phyloP scores from a whole-genome alignment of 2,113 vertebrate species.

The Odocoileus hemionus region DNA sequence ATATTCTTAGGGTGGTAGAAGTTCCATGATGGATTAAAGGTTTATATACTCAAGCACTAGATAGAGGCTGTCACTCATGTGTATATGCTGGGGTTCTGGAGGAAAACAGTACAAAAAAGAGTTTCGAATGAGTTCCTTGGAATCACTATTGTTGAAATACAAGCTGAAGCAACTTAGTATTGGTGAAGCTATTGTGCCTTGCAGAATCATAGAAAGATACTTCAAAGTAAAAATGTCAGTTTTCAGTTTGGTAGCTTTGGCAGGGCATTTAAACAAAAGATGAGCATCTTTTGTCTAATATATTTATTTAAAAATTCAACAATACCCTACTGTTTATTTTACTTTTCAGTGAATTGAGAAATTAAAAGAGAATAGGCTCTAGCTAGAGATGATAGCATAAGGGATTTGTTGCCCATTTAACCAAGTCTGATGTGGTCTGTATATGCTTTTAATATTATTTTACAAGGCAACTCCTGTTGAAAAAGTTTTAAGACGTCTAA shows the following conservation, averaged over 20 bases:
- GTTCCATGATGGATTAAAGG: conserved; percentile 30
- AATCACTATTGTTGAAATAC: conserved; percentile 72
- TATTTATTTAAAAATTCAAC: conserved; percentile 67
- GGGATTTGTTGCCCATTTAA: conserved; percentile 44
- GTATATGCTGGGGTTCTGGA: background rate
- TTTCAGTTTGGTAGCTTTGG: conserved; percentile 51
- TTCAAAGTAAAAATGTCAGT: conserved; percentile 63
- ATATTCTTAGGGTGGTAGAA: background rate
- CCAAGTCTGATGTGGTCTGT: conserved; percentile 45
- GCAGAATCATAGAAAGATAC: conserved; percentile 66
- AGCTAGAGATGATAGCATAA: conserved; percentile 24
- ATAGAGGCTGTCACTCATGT: conserved; percentile 27
- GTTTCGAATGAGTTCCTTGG: conserved; percentile 72
- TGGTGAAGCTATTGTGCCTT: conserved; percentile 68
- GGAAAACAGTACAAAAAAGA: conserved; percentile 63
- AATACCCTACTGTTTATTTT: conserved; percentile 44
- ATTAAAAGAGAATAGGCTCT: conserved; percentile 60
- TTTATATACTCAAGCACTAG: background rate
- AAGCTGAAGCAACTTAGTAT: conserved; percentile 72
- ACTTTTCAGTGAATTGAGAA: conserved; percentile 61
- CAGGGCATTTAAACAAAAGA: conserved; percentile 67
- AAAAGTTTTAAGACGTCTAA: conserved; percentile 9
- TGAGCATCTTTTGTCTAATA: conserved; percentile 53
- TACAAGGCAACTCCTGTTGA: background rate
- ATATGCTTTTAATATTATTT: conserved; percentile 50